Base-by-base conservation (phyloP, 2,113 vertebrate genomes). In the Nesoenas mayeri region DNA sequence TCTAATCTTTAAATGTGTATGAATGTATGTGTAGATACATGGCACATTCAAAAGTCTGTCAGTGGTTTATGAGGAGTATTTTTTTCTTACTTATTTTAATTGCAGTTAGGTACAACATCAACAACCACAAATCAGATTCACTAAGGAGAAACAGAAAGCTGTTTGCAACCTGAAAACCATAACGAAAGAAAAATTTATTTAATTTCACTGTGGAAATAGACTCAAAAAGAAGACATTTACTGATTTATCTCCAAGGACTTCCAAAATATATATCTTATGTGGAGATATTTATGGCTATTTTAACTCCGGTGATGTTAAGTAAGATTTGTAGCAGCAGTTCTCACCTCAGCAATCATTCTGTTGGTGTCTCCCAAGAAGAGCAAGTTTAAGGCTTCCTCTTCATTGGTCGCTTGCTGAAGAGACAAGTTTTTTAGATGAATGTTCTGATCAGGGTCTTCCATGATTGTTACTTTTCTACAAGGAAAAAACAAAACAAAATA, bases 291-390 rank as follows among this genome's bases (percentile, higher is more conserved):
- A 64, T 67, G 57, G 79, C 7, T 16, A 72, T 77, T 92, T 85
- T 91, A 79, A 79, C 31, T 56, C 13, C 58, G 21, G 16, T 47
- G 5, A 5, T 44, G 5, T 12, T 72, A 91, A 53, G 17, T 18
- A 51, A 85, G 36, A 67, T 69, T 25, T 71, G 18, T 40, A 82
- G 26, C 38, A 80, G 32, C 12, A 79, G 29, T 69, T 60, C 97
- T 98, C 91, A 99, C 99, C 98, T 99, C 99, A 72, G 99, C 99
- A 92, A 99, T 99, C 98, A 99, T 99, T 53, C 99, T 99, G 96
- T 99, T 99, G 74, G 99, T 99, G 95, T 99, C 99, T 32, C 99
- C 99, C 44, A 99, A 95, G 93, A 99, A 99, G 20, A 99, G 99
- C 17, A 99, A 96, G 91, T 99, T 99, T 77, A 99, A 98, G 57